Percentiles rank a stretch among this genome's conserved stretches.
phyloP scores from a whole-genome alignment of 2,113 vertebrate species.

The Polypterus bichir region DNA sequence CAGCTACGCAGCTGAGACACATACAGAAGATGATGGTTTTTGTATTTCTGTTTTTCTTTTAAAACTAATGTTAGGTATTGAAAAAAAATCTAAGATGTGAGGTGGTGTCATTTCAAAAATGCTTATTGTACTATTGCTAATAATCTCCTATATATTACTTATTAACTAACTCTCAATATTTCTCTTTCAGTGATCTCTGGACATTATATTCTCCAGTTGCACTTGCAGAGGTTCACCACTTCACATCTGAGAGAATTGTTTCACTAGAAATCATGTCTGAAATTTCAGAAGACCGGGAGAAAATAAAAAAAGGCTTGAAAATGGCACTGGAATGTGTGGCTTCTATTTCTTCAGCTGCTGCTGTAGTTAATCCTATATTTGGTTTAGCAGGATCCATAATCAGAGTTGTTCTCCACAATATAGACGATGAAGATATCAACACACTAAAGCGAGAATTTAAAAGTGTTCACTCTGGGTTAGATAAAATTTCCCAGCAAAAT shows the following conservation, averaged over 20 bases:
- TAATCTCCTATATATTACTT: too few species aligned
- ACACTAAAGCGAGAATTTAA: conserved; percentile 47
- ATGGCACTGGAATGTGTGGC: conserved; percentile 50
- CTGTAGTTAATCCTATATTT: conserved; percentile 55
- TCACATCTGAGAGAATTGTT: neutral
- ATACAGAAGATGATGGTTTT: too few species aligned
- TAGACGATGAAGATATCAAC: conserved; percentile 55
- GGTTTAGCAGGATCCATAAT: conserved; percentile 54
- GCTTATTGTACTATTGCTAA: too few species aligned
- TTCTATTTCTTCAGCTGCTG: conserved; percentile 50
- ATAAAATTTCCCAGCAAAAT: conserved; percentile 44
- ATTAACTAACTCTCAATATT: too few species aligned
- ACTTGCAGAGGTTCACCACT: too few species aligned
- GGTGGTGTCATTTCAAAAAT: too few species aligned
- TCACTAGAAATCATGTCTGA: conserved; percentile 32
- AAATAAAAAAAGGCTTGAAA: conserved; percentile 49
- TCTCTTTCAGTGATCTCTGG: too few species aligned
- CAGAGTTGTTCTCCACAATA: conserved; percentile 51
- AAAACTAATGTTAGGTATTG: too few species aligned
- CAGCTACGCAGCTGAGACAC: too few species aligned
- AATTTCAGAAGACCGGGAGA: conserved; percentile 41
- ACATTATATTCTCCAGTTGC: too few species aligned
- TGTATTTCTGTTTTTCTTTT: too few species aligned
- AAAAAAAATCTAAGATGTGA: too few species aligned
- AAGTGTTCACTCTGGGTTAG: conserved; percentile 37